These are phyloP conservation scores for Lagenorhynchus albirostris DNA, from an alignment of 2,113 vertebrate genomes.

Conservation along the genomic window DNA sequence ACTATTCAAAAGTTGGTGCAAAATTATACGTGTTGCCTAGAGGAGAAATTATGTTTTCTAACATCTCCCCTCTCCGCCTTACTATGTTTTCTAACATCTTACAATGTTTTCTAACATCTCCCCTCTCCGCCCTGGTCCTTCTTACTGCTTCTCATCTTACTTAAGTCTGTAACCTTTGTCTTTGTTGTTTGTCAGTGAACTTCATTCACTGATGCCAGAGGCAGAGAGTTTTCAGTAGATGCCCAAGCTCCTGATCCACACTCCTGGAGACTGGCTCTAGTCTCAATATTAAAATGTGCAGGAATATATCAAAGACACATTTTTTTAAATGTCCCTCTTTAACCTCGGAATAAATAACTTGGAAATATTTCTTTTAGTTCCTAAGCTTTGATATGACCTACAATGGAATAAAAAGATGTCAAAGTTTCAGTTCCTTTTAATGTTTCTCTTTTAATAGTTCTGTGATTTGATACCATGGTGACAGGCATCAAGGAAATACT, in stretches of 20 bases:
- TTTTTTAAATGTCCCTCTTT: not conserved
- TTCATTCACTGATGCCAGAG: not conserved
- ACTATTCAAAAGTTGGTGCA: not conserved
- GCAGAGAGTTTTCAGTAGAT: not conserved
- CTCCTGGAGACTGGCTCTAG: not conserved
- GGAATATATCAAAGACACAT: constrained; percentile 5
- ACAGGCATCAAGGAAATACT: constrained; percentile 43
- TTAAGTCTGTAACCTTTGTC: not conserved
- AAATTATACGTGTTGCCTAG: not conserved
- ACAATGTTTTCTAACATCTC: too few species aligned
- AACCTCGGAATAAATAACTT: constrained; percentile 23
- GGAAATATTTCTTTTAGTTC: constrained; percentile 2
- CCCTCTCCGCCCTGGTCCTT: not conserved
- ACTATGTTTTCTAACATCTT: not conserved
- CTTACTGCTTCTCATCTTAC: not conserved
- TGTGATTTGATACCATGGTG: constrained; percentile 44
- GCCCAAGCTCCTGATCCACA: not conserved
- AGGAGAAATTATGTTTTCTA: not conserved
- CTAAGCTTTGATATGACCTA: constrained; percentile 45
- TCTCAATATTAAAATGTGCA: not conserved
- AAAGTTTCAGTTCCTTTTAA: constrained; percentile 16
- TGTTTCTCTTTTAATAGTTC: constrained; percentile 16
- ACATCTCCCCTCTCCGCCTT: not conserved
- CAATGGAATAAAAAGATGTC: not conserved
- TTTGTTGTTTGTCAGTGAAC: not conserved